Evolutionary conservation across 2,113 vertebrate species (phyloP).

Genomic region (Panthera leo): DNA sequence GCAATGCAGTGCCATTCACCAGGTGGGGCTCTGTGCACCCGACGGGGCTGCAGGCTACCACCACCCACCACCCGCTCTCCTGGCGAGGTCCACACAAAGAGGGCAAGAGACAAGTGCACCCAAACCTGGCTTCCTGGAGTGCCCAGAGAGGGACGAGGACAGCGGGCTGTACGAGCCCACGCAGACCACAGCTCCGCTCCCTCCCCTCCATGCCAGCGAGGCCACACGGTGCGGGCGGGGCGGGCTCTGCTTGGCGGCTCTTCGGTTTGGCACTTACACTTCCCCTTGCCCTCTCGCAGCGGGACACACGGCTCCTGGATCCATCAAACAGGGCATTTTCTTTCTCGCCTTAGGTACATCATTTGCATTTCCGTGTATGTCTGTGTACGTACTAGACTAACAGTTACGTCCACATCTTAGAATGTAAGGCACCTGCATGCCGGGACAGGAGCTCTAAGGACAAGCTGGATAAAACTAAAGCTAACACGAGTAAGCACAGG

Average conservation of each 20-base stretch:
- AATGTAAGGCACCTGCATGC: constrained; percentile 18
- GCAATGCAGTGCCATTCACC: accelerated
- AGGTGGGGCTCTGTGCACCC: neutral
- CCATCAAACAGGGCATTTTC: neutral
- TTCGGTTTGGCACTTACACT: neutral
- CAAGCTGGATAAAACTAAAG: neutral
- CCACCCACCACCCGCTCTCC: neutral
- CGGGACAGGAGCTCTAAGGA: neutral
- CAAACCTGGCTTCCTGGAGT: neutral
- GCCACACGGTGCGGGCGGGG: neutral
- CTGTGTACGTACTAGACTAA: neutral
- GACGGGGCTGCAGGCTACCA: neutral
- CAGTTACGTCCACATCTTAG: neutral
- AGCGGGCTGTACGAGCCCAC: neutral
- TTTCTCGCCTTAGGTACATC: neutral
- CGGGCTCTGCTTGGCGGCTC: neutral
- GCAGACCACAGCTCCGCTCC: neutral
- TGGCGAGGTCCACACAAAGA: neutral
- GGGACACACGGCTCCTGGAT: neutral
- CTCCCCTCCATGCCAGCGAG: neutral
- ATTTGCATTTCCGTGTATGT: neutral
- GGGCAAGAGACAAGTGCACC: neutral
- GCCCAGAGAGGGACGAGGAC: neutral
- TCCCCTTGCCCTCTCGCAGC: neutral
- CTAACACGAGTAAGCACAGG: neutral